A percentile compares a stretch with the other conserved stretches of the same genome.
Evolutionary conservation across 1,140 invertebrate species (phyloP).

Genomic region (Hesperophylax magnus): DNA sequence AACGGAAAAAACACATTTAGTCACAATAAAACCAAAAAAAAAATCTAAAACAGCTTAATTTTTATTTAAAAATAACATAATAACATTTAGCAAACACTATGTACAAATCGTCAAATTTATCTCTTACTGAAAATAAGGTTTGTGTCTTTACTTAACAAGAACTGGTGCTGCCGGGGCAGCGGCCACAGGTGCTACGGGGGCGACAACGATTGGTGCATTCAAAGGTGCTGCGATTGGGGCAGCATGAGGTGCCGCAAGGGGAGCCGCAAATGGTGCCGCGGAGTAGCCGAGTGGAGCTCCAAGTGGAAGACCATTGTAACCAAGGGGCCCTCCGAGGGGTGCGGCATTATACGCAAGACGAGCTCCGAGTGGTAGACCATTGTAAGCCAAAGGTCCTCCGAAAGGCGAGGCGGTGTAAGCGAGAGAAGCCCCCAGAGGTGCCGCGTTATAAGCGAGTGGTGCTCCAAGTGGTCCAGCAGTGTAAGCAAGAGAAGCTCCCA

Average conservation of each 20-base stretch:
- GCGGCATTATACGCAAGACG: constrained; percentile 6
- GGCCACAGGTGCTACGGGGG: too few relatives aligned
- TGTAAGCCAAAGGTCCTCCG: constrained; percentile 54
- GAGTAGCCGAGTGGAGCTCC: background rate
- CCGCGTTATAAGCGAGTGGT: constrained; percentile 57
- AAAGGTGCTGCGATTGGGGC: background rate
- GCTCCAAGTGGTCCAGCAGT: constrained; percentile 54
- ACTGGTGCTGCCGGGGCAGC: constrained; percentile 37
- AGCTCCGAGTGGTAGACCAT: constrained; percentile 50
- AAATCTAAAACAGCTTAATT: too few relatives aligned
- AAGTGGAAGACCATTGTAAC: background rate
- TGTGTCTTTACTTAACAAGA: constrained; percentile 18
- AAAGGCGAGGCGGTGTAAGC: constrained; percentile 60
- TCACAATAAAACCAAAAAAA: too few relatives aligned
- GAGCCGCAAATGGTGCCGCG: background rate
- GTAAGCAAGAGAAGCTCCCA: constrained; percentile 24
- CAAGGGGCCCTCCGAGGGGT: constrained; percentile 35
- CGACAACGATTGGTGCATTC: too few relatives aligned
- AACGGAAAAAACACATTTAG: too few relatives aligned
- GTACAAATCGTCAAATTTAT: too few relatives aligned
- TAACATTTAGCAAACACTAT: too few relatives aligned
- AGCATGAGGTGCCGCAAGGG: constrained; percentile 41
- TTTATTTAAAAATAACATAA: too few relatives aligned
- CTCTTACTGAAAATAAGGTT: too few relatives aligned
- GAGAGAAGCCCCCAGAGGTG: constrained; percentile 58